These are phyloP conservation scores for Laupala kohalensis DNA, from an alignment of 1,140 invertebrate genomes.

Conservation along the genomic window DNA sequence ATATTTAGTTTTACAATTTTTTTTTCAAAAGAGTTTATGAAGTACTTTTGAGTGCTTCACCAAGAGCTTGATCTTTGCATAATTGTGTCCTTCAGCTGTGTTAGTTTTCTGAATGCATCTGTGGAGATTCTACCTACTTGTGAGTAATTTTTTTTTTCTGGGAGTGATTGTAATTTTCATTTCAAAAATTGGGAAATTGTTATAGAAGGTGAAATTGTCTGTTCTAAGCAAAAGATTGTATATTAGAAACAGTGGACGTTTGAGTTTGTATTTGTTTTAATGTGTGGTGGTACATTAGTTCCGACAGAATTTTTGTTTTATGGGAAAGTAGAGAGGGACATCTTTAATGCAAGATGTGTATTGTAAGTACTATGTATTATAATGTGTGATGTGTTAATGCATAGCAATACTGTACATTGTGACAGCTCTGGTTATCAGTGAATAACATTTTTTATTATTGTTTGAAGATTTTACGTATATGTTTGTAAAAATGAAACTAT, in stretches of 20 bases:
- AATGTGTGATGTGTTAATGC: neutral
- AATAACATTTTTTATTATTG: neutral
- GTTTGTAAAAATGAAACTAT: neutral
- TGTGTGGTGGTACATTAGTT: neutral
- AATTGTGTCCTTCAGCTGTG: neutral
- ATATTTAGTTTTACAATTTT: neutral
- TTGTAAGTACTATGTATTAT: neutral
- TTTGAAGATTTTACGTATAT: neutral
- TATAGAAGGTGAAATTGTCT: too few species aligned
- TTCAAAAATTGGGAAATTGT: too few species aligned
- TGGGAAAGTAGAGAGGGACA: neutral
- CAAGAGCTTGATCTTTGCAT: neutral
- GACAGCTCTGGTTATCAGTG: neutral
- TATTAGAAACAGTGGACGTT: neutral
- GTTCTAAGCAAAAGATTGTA: too few species aligned
- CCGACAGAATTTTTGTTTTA: neutral
- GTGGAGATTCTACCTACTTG: too few species aligned
- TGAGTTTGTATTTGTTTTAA: neutral
- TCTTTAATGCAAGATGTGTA: neutral
- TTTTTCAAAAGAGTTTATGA: neutral
- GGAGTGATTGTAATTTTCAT: too few species aligned
- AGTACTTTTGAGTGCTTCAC: neutral
- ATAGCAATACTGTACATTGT: neutral
- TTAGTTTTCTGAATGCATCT: too few species aligned
- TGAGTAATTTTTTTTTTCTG: too few species aligned